Evolutionary conservation across 2,888 invertebrate genomes (phyloP).

Genomic region (Catonia carolina): DNA sequence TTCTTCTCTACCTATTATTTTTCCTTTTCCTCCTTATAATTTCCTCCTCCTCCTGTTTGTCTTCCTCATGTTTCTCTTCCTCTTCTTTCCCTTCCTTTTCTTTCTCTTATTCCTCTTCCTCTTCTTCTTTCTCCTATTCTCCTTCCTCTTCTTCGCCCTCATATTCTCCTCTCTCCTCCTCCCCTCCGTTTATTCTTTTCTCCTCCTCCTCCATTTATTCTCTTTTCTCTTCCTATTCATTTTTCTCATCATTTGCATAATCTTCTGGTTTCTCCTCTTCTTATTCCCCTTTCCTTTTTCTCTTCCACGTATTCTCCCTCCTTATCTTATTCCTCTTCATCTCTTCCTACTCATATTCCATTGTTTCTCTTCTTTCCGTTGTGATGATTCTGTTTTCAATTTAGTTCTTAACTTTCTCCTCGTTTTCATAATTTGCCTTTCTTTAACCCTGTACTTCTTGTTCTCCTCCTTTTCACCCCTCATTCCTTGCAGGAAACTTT

Average conservation of each 20-base stretch:
- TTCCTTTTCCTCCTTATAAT: neutral
- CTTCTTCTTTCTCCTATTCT: neutral
- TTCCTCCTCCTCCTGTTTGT: neutral
- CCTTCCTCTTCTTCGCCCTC: neutral
- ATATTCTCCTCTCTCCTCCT: neutral
- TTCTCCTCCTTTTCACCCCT: slow-evolving; percentile 5
- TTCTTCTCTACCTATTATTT: neutral
- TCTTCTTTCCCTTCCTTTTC: neutral
- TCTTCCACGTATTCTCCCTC: slow-evolving; percentile 12
- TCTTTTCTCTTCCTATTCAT: neutral
- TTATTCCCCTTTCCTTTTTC: slow-evolving; percentile 15
- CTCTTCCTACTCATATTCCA: slow-evolving; percentile 1
- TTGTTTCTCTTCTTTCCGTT: slow-evolving; percentile 8
- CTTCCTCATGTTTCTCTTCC: neutral
- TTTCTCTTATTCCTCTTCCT: neutral
- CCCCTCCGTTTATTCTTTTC: neutral
- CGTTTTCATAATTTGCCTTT: slow-evolving; percentile 23
- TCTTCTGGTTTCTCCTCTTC: slow-evolving; percentile 3
- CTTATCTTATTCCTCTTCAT: slow-evolving; percentile 3
- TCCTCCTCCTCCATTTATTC: neutral
- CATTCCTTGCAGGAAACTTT: no score
- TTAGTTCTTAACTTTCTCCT: slow-evolving; percentile 4
- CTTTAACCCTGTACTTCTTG: slow-evolving; percentile 27
- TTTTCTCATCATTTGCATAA: neutral
- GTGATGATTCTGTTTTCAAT: neutral